These are phyloP conservation scores for Myodes glareolus DNA, from an alignment of 2,113 vertebrate species.

Conservation along the genomic window DNA sequence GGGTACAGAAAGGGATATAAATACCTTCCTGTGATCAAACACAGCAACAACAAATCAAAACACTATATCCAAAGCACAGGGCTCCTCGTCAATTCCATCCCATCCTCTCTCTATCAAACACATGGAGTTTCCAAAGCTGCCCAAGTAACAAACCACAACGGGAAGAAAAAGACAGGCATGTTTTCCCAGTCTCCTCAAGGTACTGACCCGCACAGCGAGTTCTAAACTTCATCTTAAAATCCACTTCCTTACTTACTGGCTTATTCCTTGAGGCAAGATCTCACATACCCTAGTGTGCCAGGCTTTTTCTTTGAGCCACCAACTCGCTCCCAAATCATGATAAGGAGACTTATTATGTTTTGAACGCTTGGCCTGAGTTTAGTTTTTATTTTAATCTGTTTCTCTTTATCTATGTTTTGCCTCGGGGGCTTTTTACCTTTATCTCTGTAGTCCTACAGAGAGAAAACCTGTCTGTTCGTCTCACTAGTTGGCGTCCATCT, in stretches of 20 bases:
- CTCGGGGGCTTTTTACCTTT: not conserved
- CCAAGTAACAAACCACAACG: not conserved
- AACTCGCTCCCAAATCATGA: not conserved
- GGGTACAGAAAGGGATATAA: not conserved
- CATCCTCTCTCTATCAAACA: not conserved
- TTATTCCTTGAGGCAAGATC: not conserved
- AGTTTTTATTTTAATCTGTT: not conserved
- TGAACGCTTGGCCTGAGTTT: not conserved
- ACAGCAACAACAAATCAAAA: not conserved
- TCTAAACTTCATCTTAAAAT: not conserved
- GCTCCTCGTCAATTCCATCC: not conserved
- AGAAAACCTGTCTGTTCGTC: not conserved
- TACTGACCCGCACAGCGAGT: not conserved
- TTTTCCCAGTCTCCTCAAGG: rapidly evolving
- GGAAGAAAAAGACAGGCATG: not conserved
- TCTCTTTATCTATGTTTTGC: not conserved
- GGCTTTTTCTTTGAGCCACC: not conserved
- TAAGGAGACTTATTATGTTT: not conserved
- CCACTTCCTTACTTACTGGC: not conserved
- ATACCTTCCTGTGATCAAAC: not conserved
- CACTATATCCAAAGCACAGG: not conserved
- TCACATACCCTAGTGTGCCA: not conserved
- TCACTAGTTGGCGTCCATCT: not conserved
- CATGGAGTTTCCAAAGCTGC: not conserved
- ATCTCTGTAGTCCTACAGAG: not conserved